Base-by-base conservation (phyloP, 2,113 vertebrate species). In the Sakesphorus luctuosus region DNA sequence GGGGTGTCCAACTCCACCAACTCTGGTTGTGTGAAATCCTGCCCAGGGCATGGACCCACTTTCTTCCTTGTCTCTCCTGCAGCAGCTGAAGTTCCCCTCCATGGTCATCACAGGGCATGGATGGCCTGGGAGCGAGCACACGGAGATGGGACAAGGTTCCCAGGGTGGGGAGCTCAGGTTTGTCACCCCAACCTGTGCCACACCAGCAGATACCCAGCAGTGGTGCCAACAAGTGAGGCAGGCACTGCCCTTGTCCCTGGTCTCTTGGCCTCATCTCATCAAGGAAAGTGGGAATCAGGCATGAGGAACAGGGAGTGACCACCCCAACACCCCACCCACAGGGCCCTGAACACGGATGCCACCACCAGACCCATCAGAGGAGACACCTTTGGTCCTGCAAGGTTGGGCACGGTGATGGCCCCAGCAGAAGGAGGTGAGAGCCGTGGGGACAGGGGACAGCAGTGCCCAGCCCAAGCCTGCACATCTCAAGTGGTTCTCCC, bases 141-240 rank as follows among this genome's bases (percentile, higher is more conserved):
- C 1, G 0, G 38, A 1, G 9, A 33, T 31, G 50, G 18, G 23
- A 10, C 0, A 0, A 65, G 21, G 10, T 40, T 35, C 20, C 44
- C 0, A 1, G 36, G 44, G 4, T 59, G 33, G 31, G 31, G 38
- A 53, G 33, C 43, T 68, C 52, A 11, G 0, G 1, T 43, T 59
- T 38, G 3, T 24, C 31, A 23, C n/a, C 68, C 10, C 2, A 1
- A 4, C 16, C 31, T 49, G 50, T 9, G 25, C 29, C 5, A 19
- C 44, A 20, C n/a, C 82, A 53, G 49, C 36, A 58, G 50, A 19
- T 25, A 14, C 28, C n/a, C 84, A 7, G 3, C 0, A 0, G 52
- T 20, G 67, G 28, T 18, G 50, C 55, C 78, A 63, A 21, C 1
- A 40, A 43, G 40, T 43, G 40, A 43, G 0, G 44, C 59, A 26